A percentile compares a stretch with the other conserved stretches of the same genome.
Conservation (phyloP, 1,140 invertebrate species). For the Zaprionus tsacasi region DNA sequence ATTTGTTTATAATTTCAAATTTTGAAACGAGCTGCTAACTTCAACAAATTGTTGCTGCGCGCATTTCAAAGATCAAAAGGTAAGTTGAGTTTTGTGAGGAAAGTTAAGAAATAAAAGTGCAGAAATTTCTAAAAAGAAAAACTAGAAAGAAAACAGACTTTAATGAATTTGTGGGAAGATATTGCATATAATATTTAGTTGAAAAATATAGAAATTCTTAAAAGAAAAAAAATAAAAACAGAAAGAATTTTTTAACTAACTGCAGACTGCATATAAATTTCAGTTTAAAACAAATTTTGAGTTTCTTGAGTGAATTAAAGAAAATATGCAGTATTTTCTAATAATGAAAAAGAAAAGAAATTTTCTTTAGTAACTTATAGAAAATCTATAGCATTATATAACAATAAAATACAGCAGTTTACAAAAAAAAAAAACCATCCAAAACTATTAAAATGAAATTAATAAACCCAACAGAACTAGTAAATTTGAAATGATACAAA, state of each 20-base stretch:
- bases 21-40: slow-evolving; percentile 19
- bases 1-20: slow-evolving; percentile 42
- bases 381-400: no score
- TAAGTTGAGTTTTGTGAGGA: slow-evolving; percentile 22
- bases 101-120: background rate
- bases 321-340: no score
- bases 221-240: background rate
- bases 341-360: no score
- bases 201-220: background rate
- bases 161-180: background rate
- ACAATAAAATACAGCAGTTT: no score
- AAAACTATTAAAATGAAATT: background rate
- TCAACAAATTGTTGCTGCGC: slow-evolving; percentile 36
- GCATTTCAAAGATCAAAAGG: slow-evolving; percentile 35
- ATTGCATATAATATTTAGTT: background rate
- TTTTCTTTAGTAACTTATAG: no score
- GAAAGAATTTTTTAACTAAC: no score
- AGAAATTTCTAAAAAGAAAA: background rate
- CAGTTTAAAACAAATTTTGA: no score
- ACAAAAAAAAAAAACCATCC: background rate
- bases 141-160: no score
- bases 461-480: background rate
- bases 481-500: slow-evolving; percentile 1
- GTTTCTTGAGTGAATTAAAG: no score
- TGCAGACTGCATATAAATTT: no score